Conservation (phyloP, 2,888 invertebrate genomes). For the Adelognathus sp. region DNA sequence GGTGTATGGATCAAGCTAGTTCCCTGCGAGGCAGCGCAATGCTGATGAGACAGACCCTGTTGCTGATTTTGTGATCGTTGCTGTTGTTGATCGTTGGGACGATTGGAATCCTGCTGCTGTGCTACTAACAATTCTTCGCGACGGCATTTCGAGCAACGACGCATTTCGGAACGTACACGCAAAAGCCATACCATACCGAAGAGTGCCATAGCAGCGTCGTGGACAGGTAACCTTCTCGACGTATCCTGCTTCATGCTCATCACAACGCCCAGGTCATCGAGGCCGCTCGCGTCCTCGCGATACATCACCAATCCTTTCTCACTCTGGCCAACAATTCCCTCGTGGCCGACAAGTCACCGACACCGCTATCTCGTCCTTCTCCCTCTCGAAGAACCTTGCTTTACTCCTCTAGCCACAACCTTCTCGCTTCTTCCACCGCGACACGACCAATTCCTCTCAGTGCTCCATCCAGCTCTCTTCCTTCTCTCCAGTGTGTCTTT, state of each 20-base stretch:
- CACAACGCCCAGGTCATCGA: slow-evolving; percentile 76
- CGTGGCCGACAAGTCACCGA: slow-evolving; percentile 31
- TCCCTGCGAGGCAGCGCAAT: slow-evolving; percentile 65
- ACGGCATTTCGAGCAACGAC: slow-evolving; percentile 88
- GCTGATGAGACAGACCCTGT: slow-evolving; percentile 71
- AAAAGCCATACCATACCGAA: slow-evolving; percentile 93
- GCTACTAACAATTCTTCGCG: slow-evolving; percentile 81
- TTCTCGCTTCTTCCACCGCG: not conserved
- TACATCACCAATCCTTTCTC: slow-evolving; percentile 71
- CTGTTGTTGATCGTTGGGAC: slow-evolving; percentile 74
- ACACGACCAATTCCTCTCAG: not conserved
- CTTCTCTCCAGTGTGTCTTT: not conserved
- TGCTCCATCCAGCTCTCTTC: not conserved
- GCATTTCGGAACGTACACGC: slow-evolving; percentile 90
- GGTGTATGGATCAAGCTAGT: slow-evolving; percentile 69
- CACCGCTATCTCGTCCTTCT: not conserved
- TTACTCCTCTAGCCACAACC: not conserved
- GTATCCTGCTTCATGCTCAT: slow-evolving; percentile 80
- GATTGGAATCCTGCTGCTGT: slow-evolving; percentile 72
- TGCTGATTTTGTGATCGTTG: slow-evolving; percentile 70
- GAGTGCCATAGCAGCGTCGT: slow-evolving; percentile 88
- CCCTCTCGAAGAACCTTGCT: not conserved
- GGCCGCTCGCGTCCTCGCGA: slow-evolving; percentile 75
- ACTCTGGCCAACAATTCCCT: slow-evolving; percentile 47
- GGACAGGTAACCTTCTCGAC: slow-evolving; percentile 73